A percentile compares a stretch with the other conserved stretches of the same genome.
Conservation (phyloP, 30 jellyfish, hydroid and myxozoan genomes). For the Aurelia sp. region DNA sequence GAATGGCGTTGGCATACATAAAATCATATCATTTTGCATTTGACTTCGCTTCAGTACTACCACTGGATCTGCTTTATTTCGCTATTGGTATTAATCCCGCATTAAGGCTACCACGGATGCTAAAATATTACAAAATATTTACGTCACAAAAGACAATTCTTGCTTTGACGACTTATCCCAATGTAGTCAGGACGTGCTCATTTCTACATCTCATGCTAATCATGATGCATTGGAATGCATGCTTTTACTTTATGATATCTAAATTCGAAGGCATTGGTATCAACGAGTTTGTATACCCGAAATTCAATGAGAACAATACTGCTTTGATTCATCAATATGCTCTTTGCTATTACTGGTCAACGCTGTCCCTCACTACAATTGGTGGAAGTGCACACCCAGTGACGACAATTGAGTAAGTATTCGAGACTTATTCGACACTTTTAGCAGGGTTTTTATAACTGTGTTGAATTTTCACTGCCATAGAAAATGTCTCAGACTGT, state of each 20-base stretch:
- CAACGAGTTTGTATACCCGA: constrained; percentile 90
- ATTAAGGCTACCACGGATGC: constrained; percentile 80
- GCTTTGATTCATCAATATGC: constrained; percentile 72
- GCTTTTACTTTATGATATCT: constrained; percentile 87
- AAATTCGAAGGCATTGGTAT: constrained; percentile 91
- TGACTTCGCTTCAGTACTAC: constrained; percentile 72
- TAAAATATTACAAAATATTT: constrained; percentile 73
- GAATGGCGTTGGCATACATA: constrained; percentile 66
- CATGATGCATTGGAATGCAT: constrained; percentile 95
- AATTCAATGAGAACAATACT: constrained; percentile 41
- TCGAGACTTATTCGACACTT: neutral
- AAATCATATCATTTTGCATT: constrained; percentile 71
- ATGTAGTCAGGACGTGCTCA: constrained; percentile 76
- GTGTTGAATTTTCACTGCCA: no score
- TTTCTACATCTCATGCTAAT: constrained; percentile 89
- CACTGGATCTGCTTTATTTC: constrained; percentile 73
- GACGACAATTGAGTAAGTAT: constrained; percentile 87
- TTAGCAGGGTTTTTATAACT: no score
- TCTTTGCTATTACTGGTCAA: constrained; percentile 92
- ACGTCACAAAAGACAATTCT: constrained; percentile 84
- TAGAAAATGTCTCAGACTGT: no score
- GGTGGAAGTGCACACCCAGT: constrained; percentile 88
- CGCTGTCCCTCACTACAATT: constrained; percentile 91
- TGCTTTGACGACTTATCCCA: constrained; percentile 87
- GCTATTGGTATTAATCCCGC: constrained; percentile 56